Evolutionary conservation across 2,888 invertebrate genomes (phyloP), one percentile per base, ranked within the genome.

Genomic region (Luffia ferchaultella): DNA sequence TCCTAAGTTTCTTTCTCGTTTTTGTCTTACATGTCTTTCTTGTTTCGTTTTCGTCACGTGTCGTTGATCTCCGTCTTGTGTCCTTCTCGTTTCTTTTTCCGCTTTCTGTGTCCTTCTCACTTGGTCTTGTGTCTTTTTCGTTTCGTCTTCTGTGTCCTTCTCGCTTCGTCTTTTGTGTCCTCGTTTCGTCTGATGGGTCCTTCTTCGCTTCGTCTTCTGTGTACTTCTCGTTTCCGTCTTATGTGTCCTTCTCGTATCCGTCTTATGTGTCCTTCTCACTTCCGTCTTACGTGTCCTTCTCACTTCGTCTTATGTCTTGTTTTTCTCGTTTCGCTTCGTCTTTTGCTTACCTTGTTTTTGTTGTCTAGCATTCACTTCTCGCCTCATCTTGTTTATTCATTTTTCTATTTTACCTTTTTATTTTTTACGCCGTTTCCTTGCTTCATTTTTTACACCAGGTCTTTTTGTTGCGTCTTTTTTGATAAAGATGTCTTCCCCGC

Each of bases 1-100:
- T 30, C 30, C 12, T 30, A 12, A 7, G 3, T 30, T 30, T 30
- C 30, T 30, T 7, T 30, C 12, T 30, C 12, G 3, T 30, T 30
- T 30, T 20, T 16, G 16, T 15, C 16, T 16, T 15, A 7, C 16
- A 7, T 18, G 16, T 5, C 16, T 3, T 5, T 12, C 49, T 15
- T 7, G 15, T 19, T 43, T 44, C 49, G 12, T 49, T 44, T 49
- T 49, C 49, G 9, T 42, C 49, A 49, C 44, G 16, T 12, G n/a
- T 44, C 49, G 20, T 20, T n/a, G 16, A n/a, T n/a, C n/a, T n/a
- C n/a, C 3, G 44, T 48, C 41, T 16, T 48, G 17, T 40, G 16
- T 42, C 45, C 45, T 2, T 20, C 41, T 15, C 17, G 40, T 16
- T 16, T 48, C 48, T 17, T 48, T 42, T n/a, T 30, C 12, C 16